phyloP scores from a whole-genome alignment of 2,888 invertebrate genomes.

The Ceratothoa steindachneri region DNA sequence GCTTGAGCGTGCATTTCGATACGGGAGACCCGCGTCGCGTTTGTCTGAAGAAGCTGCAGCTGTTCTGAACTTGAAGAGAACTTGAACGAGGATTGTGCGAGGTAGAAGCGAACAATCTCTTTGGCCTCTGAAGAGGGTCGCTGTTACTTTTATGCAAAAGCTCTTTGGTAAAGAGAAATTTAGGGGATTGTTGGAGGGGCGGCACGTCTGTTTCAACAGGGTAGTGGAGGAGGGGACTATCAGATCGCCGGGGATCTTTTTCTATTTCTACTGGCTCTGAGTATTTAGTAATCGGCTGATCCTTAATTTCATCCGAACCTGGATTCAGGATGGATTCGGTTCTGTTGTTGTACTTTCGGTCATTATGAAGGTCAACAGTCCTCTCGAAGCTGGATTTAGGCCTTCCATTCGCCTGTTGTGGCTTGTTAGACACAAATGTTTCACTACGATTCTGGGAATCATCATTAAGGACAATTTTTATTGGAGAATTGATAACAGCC shows the following conservation, averaged over 20 bases:
- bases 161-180: slow-evolving; percentile 23
- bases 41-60: not conserved
- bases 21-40: slow-evolving; percentile 27
- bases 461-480: not conserved
- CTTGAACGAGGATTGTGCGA: not conserved
- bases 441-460: not conserved
- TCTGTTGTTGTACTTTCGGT: not conserved
- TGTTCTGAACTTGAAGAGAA: not conserved
- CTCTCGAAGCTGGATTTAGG: not conserved
- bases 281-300: too few species aligned
- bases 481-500: not conserved
- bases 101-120: not conserved
- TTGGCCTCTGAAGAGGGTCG: slow-evolving; percentile 20
- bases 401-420: not conserved
- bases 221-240: too few species aligned
- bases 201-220: not conserved
- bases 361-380: not conserved
- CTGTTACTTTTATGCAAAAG: slow-evolving; percentile 41
- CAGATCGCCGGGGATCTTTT: too few species aligned
- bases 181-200: not conserved
- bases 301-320: not conserved
- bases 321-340: not conserved
- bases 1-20: slow-evolving; percentile 66
- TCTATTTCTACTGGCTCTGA: not conserved
- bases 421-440: not conserved